Conservation (phyloP, 35 echinoderm and acorn worm species). For the Acanthaster planci region DNA sequence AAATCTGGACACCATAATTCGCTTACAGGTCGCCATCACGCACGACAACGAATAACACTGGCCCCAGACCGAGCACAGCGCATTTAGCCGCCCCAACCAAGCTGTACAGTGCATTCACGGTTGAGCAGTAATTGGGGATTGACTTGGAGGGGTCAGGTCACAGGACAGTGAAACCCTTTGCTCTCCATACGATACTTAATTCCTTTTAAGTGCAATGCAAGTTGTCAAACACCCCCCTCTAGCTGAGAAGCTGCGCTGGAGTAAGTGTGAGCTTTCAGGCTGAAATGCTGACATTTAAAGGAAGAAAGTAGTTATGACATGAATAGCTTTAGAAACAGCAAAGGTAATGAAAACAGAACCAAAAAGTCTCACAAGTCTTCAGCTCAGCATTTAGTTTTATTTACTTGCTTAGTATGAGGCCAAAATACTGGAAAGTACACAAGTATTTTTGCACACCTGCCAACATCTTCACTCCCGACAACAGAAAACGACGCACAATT, state of each 20-base stretch:
- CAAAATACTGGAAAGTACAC: too few species aligned
- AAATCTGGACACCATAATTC: slow-evolving; percentile 13
- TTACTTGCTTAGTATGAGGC: too few species aligned
- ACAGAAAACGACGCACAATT: too few species aligned
- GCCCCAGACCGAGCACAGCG: not conserved
- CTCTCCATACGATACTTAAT: not conserved
- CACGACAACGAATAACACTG: not conserved
- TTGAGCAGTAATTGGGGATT: slow-evolving; percentile 8
- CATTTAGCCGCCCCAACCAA: not conserved
- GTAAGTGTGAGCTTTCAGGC: too few species aligned
- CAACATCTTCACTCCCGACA: too few species aligned
- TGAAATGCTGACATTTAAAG: too few species aligned
- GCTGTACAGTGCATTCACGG: slow-evolving; percentile 9
- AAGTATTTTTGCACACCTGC: too few species aligned
- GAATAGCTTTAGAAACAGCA: too few species aligned
- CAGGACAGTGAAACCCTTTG: not conserved
- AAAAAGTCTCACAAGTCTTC: too few species aligned
- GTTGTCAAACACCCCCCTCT: slow-evolving; percentile 9
- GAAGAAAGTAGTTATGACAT: too few species aligned
- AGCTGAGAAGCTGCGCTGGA: not conserved
- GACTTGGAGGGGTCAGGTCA: slow-evolving; percentile 7
- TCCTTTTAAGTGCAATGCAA: slow-evolving; percentile 17
- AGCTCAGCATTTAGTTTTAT: too few species aligned
- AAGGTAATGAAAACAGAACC: too few species aligned
- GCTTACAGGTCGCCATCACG: slow-evolving; percentile 2